Conservation (phyloP, 2,113 vertebrate species). For the Calyptommatus sinebrachiatus region DNA sequence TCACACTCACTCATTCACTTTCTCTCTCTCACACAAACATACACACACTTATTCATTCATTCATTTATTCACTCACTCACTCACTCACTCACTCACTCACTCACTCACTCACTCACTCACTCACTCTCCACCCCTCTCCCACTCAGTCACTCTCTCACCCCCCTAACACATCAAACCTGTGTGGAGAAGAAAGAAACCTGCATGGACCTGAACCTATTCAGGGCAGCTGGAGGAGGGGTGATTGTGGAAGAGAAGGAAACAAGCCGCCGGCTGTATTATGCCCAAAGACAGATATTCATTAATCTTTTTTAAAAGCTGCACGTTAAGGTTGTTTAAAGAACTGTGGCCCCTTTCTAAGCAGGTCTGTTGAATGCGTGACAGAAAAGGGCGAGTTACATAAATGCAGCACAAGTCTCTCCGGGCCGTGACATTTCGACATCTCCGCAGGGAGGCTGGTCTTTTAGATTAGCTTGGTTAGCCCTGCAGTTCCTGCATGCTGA, state of each 20-base stretch:
- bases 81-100: too few relatives aligned
- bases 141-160: too few relatives aligned
- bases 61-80: too few relatives aligned
- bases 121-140: too few relatives aligned
- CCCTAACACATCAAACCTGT: conserved; percentile 52
- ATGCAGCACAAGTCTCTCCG: conserved; percentile 64
- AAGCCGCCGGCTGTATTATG: conserved; percentile 62
- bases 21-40: too few relatives aligned
- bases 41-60: too few relatives aligned
- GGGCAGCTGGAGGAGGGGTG: conserved; percentile 3
- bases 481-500: conserved; percentile 71
- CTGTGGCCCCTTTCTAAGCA: conserved; percentile 63
- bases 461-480: conserved; percentile 75
- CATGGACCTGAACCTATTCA: conserved; percentile 52
- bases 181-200: conserved; percentile 30
- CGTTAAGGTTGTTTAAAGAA: conserved; percentile 68
- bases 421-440: conserved; percentile 71
- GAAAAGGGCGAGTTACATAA: conserved; percentile 69
- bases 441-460: conserved; percentile 67
- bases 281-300: conserved; percentile 65
- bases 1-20: too few relatives aligned
- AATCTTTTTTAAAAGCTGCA: conserved; percentile 63
- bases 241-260: conserved; percentile 38
- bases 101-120: too few relatives aligned
- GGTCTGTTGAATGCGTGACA: conserved; percentile 66